Base-by-base conservation (phyloP, 2,888 invertebrate genomes). In the Deroplatys truncata region DNA sequence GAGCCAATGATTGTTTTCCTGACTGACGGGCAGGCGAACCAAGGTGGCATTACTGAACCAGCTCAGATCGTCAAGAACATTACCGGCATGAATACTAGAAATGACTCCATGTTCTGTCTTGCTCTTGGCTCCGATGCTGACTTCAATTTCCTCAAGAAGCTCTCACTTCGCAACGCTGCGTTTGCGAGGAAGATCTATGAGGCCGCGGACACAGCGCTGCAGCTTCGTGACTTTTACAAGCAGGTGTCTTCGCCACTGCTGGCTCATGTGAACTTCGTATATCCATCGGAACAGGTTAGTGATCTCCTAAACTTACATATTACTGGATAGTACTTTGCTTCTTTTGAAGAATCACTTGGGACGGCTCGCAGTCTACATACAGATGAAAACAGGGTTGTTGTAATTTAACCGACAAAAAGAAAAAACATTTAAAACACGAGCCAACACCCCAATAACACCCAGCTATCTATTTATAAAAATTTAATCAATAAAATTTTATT, bases 61-160 rank as follows among this genome's bases (percentile, higher is more conserved):
- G 93, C 93, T 0, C 94, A 94, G 91, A 96, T 96, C 91, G 94
- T 94, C 89, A 93, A 93, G n/a, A 93, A 93, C 84, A 94, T 95
- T 91, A 93, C 94, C 0, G 94, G 95, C 92, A 93, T 94, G 90
- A 95, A 96, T 92, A 29, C 83, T 13, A n/a, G 31, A 15, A 15
- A 25, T 91, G 94, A 94, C 29, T 93, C 96, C 9, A 95, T 97
- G 89, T 96, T 95, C 92, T 95, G 95, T 0, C 94, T 97, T 84
- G 96, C 96, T n/a, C 96, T 97, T 92, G 97, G 97, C 1, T 94
- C 95, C 89, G 96, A 95, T 89, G 96, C 96, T 0, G 96, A 97
- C 92, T 95, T 95, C 91, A 93, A 94, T 43, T 96, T 97, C 93
- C 93, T 97, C 31, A 95, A 96, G 92, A 95, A 95, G 92, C 92